phyloP scores from a whole-genome alignment of 1,140 invertebrate genomes.

The Oncopodura yosiiana region DNA sequence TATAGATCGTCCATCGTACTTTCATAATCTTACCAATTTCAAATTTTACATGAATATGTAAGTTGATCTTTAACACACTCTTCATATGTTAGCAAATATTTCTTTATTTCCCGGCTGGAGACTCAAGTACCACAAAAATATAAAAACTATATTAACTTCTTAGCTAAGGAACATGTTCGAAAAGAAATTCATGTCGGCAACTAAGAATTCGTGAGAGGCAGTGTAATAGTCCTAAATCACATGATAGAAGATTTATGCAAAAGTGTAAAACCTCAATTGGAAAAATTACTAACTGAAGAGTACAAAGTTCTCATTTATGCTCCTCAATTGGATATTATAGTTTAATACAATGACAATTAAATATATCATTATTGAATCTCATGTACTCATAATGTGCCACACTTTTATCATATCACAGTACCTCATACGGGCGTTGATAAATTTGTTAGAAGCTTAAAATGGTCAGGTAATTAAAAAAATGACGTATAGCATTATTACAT shows the following conservation, averaged over 20 bases:
- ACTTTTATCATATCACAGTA: too few species aligned
- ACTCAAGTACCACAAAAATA: constrained; percentile 39
- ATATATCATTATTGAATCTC: too few species aligned
- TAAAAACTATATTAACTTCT: constrained; percentile 39
- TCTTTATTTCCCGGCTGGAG: constrained; percentile 31
- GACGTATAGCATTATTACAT: too few species aligned
- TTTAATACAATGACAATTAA: too few species aligned
- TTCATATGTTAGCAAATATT: too few species aligned
- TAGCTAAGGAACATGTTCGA: constrained; percentile 39
- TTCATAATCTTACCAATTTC: constrained; percentile 42
- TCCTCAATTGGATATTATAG: constrained; percentile 1
- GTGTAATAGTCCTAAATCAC: constrained; percentile 1
- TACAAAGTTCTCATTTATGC: background rate
- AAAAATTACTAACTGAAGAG: background rate
- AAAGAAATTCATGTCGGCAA: constrained; percentile 46
- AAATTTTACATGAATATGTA: constrained; percentile 46
- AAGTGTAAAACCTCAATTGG: constrained; percentile 5
- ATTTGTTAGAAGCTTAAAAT: background rate
- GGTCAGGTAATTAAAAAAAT: too few species aligned
- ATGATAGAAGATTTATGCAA: constrained; percentile 7
- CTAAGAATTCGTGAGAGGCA: constrained; percentile 38
- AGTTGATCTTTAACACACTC: too few species aligned
- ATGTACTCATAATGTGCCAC: too few species aligned
- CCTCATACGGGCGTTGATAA: background rate
- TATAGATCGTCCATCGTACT: constrained; percentile 43